phyloP scores from a whole-genome alignment of 2,797 vertebrate species.

The Luscinia luscinia region DNA sequence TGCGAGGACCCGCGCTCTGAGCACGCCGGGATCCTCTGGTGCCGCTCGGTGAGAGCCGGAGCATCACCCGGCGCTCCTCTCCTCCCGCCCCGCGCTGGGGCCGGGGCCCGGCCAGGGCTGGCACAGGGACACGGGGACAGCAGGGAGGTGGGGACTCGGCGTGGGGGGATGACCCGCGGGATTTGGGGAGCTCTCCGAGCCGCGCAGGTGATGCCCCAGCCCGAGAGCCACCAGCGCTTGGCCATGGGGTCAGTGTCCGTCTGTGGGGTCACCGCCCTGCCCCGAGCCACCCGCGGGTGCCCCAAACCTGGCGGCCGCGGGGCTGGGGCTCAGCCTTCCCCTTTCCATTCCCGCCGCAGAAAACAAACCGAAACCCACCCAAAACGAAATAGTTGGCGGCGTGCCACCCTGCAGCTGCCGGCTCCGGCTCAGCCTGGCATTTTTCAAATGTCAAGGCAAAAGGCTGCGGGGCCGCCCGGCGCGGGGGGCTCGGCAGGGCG shows the following conservation, averaged over 20 bases:
- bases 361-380: slow-evolving; percentile 58
- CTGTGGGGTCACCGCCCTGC: not conserved
- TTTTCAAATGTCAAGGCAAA: slow-evolving; percentile 58
- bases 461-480: slow-evolving; percentile 11
- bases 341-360: not conserved
- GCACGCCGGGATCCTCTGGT: fast-evolving
- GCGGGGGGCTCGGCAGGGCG: not conserved
- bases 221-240: not conserved
- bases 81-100: fast-evolving
- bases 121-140: not conserved
- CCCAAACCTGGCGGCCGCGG: not conserved
- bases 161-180: fast-evolving
- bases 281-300: not conserved
- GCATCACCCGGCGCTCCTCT: fast-evolving
- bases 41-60: fast-evolving
- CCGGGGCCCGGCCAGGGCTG: fast-evolving
- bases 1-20: fast-evolving
- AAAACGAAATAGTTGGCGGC: slow-evolving; percentile 41
- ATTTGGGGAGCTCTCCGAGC: fast-evolving
- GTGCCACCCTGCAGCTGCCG: slow-evolving; percentile 73
- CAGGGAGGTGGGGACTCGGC: too few relatives aligned
- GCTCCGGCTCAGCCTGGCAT: slow-evolving; percentile 56
- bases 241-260: fast-evolving
- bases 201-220: not conserved
- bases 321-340: not conserved